Conservation (phyloP, 1,140 invertebrate genomes). For the Pseudomyrmex pallidus region DNA sequence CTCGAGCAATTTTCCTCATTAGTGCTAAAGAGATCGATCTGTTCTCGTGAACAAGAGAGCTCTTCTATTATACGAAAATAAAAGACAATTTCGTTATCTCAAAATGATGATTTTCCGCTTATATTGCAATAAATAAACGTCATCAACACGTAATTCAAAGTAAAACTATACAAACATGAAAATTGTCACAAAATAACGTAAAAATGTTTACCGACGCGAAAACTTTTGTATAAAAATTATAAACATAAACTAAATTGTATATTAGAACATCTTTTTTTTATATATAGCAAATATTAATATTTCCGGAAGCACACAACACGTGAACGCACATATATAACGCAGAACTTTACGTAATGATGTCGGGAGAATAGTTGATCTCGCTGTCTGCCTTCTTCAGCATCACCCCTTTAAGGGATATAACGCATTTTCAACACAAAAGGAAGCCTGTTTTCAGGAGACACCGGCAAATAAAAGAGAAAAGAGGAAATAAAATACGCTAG, state of each 20-base stretch:
- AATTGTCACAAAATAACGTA: too few relatives aligned
- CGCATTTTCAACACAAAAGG: slow-evolving; percentile 36
- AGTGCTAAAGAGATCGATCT: slow-evolving; percentile 41
- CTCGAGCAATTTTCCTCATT: slow-evolving; percentile 53
- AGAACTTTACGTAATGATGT: slow-evolving; percentile 30
- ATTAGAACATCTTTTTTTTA: too few relatives aligned
- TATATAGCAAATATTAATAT: neutral
- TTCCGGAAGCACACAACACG: neutral
- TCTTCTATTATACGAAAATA: slow-evolving; percentile 39
- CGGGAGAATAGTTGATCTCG: slow-evolving; percentile 11
- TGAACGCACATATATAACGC: slow-evolving; percentile 4
- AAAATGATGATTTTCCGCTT: slow-evolving; percentile 10
- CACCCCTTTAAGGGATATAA: slow-evolving; percentile 40
- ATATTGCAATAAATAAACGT: slow-evolving; percentile 13
- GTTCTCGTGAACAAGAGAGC: slow-evolving; percentile 4
- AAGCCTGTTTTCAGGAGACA: slow-evolving; percentile 35
- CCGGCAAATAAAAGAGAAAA: slow-evolving; percentile 28
- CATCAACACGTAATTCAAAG: neutral
- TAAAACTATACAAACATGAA: too few relatives aligned
- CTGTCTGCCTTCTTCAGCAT: slow-evolving; percentile 21
- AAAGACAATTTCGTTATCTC: slow-evolving; percentile 51
- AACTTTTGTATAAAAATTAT: too few relatives aligned
- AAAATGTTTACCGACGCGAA: too few relatives aligned
- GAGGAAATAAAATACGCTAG: slow-evolving; percentile 26
- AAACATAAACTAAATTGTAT: too few relatives aligned